Percentiles rank a stretch among this genome's conserved stretches.
phyloP scores from a whole-genome alignment of 2,113 vertebrate species.

The Corythaeola cristata region DNA sequence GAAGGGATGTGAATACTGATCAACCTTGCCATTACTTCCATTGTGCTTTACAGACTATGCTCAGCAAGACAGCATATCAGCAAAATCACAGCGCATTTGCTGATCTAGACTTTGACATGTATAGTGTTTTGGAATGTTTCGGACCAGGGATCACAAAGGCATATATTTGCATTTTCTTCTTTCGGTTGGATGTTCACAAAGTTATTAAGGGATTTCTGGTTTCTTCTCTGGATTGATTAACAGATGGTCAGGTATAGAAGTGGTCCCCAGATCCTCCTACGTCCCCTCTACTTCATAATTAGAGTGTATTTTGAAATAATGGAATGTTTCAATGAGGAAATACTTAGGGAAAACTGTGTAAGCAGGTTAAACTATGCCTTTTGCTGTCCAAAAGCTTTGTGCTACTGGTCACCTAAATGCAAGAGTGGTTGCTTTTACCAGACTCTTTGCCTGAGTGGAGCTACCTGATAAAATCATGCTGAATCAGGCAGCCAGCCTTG shows the following conservation, averaged over 20 bases:
- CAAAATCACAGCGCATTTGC: background rate
- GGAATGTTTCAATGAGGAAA: background rate
- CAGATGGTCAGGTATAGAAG: background rate
- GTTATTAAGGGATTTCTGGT: background rate
- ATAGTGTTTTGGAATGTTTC: background rate
- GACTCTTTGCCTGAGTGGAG: background rate
- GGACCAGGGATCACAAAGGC: background rate
- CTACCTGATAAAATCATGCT: background rate
- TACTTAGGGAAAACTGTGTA: background rate
- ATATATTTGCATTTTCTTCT: background rate
- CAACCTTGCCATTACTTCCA: background rate
- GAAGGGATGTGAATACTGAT: background rate
- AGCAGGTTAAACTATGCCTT: background rate
- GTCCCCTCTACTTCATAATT: background rate
- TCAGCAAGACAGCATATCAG: background rate
- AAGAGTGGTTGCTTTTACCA: background rate
- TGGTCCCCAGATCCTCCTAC: background rate
- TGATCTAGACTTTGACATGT: background rate
- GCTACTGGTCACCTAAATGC: background rate
- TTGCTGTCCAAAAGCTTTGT: background rate
- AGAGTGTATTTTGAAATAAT: background rate
- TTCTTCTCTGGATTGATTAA: background rate
- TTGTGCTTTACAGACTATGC: background rate
- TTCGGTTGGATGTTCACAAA: background rate
- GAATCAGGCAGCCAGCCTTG: background rate